phyloP scores from a whole-genome alignment of 2,797 vertebrate species.

The Oceanodroma leucorhoa region DNA sequence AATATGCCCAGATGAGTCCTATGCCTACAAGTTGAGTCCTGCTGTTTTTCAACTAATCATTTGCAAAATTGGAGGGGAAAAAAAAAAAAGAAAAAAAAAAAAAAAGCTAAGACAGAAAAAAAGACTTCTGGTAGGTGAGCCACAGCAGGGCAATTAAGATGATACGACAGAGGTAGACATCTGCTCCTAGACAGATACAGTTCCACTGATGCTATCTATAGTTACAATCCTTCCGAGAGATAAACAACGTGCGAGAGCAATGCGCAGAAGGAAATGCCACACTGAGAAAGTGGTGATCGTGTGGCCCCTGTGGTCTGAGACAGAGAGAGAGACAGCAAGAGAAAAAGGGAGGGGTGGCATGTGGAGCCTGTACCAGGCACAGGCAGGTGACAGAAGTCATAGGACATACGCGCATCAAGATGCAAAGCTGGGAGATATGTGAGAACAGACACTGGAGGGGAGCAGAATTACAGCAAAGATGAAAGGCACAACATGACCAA shows the following conservation, averaged over 20 bases:
- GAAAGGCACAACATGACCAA: slow-evolving; percentile 3
- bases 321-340: slow-evolving; percentile 48
- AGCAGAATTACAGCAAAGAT: slow-evolving; percentile 35
- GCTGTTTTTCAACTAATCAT: slow-evolving; percentile 47
- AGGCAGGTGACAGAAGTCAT: slow-evolving; percentile 50
- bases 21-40: not conserved
- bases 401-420: slow-evolving; percentile 3
- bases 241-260: slow-evolving; percentile 75
- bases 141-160: slow-evolving; percentile 77
- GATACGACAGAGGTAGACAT: slow-evolving; percentile 79
- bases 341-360: slow-evolving; percentile 24
- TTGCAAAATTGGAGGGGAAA: not conserved
- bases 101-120: not conserved
- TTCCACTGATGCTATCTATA: slow-evolving; percentile 81
- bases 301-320: slow-evolving; percentile 80
- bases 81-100: not conserved
- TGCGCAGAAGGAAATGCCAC: slow-evolving; percentile 75
- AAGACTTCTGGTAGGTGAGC: slow-evolving; percentile 70
- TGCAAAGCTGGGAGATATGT: not conserved
- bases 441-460: slow-evolving; percentile 36
- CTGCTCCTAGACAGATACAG: slow-evolving; percentile 84
- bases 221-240: slow-evolving; percentile 78
- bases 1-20: not conserved
- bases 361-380: slow-evolving; percentile 3
- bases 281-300: slow-evolving; percentile 75